phyloP scores from a whole-genome alignment of 1,140 invertebrate species.

The Ostrea edulis region DNA sequence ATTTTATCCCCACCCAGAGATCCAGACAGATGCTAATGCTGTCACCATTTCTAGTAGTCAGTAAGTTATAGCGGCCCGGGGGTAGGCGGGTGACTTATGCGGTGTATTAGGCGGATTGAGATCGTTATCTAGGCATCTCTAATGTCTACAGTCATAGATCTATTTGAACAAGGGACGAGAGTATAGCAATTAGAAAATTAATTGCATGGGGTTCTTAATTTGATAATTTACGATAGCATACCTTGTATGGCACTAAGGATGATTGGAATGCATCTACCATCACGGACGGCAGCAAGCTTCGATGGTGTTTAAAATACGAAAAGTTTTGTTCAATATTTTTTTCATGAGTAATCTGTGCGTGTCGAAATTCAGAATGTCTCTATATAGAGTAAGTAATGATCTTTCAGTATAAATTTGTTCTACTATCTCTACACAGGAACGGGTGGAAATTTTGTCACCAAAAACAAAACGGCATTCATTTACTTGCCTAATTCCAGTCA shows the following conservation, averaged over 20 bases:
- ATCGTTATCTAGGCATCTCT: slow-evolving; percentile 15
- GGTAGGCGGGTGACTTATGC: neutral
- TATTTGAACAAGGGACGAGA: neutral
- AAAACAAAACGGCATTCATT: too few relatives aligned
- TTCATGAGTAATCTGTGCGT: too few relatives aligned
- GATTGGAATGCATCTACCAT: neutral
- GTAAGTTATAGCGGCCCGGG: slow-evolving; percentile 6
- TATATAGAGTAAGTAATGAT: too few relatives aligned
- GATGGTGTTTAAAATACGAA: too few relatives aligned
- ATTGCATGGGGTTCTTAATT: slow-evolving; percentile 30
- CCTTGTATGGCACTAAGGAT: neutral
- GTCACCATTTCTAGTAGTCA: neutral
- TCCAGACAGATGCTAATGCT: neutral
- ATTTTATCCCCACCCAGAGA: neutral
- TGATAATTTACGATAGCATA: slow-evolving; percentile 9
- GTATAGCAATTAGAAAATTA: slow-evolving; percentile 26
- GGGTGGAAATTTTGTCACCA: too few relatives aligned
- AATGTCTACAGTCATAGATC: neutral
- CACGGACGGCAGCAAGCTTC: too few relatives aligned
- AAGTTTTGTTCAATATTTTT: too few relatives aligned
- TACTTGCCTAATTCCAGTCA: too few relatives aligned
- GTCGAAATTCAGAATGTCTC: too few relatives aligned
- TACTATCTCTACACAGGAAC: too few relatives aligned
- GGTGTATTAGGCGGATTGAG: neutral
- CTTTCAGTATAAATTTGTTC: too few relatives aligned